Conservation (phyloP, 2,888 invertebrate genomes). For the Odontothrips loti region DNA sequence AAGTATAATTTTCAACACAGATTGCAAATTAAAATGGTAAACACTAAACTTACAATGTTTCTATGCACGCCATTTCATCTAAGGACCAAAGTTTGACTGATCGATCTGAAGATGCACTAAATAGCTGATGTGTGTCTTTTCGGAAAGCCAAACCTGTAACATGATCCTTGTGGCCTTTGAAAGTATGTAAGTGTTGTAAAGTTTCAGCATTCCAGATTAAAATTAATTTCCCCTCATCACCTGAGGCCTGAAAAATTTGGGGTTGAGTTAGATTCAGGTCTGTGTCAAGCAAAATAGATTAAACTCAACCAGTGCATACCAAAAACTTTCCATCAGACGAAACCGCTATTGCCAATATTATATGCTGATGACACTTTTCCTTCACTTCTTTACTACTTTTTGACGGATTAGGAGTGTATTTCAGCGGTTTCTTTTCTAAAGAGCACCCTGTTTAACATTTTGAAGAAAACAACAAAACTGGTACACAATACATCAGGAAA, state of each 20-base stretch:
- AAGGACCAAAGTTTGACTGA: conserved; percentile 92
- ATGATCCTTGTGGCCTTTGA: conserved; percentile 70
- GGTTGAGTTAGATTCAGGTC: too few species aligned
- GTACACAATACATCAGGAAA: too few species aligned
- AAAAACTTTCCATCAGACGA: conserved; percentile 78
- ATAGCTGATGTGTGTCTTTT: conserved; percentile 78
- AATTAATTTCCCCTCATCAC: conserved; percentile 63
- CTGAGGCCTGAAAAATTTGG: conserved; percentile 54
- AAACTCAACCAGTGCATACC: conserved; percentile 46
- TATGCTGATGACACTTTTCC: conserved; percentile 42
- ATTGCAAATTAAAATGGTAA: conserved; percentile 26
- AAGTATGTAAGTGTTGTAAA: conserved; percentile 70
- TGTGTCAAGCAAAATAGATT: conserved; percentile 44
- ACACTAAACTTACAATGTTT: conserved; percentile 63
- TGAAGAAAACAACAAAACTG: not conserved
- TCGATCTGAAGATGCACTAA: conserved; percentile 58
- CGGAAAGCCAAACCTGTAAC: conserved; percentile 80
- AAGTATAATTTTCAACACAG: too few species aligned
- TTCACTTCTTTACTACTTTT: conserved; percentile 42
- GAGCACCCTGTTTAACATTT: conserved; percentile 11
- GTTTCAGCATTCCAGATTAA: conserved; percentile 80
- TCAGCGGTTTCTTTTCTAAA: conserved; percentile 32
- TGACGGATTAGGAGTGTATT: conserved; percentile 33
- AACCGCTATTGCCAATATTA: conserved; percentile 64
- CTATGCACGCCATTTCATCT: conserved; percentile 93